phyloP scores from a whole-genome alignment of 2,888 invertebrate genomes.

The Polylopha cassiicola region DNA sequence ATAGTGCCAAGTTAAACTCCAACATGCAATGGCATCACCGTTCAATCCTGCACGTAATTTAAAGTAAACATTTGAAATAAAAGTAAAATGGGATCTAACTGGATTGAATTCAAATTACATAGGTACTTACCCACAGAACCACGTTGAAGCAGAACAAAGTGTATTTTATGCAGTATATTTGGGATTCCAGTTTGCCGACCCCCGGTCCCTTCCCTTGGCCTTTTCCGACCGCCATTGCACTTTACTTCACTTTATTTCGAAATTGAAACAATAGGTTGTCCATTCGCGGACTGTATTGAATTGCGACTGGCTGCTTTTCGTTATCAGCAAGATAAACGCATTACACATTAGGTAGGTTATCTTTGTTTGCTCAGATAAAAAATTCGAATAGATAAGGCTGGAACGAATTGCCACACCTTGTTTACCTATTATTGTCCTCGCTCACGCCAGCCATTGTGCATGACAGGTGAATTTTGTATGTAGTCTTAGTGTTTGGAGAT shows the following conservation, averaged over 20 bases:
- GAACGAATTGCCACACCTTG: conserved; percentile 67
- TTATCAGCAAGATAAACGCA: conserved; percentile 57
- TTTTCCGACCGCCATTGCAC: conserved; percentile 76
- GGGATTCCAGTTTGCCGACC: conserved; percentile 81
- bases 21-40: conserved; percentile 6
- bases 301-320: conserved; percentile 44
- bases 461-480: conserved; percentile 14
- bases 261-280: conserved; percentile 35
- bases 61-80: conserved; percentile 29
- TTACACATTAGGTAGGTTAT: conserved; percentile 62
- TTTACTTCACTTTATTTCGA: conserved; percentile 31
- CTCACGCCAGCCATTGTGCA: conserved; percentile 13
- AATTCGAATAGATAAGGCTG: conserved; percentile 51
- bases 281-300: conserved; percentile 45
- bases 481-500: conserved; percentile 6
- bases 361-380: conserved; percentile 69
- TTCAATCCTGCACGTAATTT: conserved; percentile 30
- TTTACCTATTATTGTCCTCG: conserved; percentile 27
- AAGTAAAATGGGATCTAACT: conserved; percentile 4
- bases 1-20: conserved; percentile 7
- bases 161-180: conserved; percentile 88
- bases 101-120: conserved; percentile 1
- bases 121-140: conserved; percentile 86
- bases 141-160: conserved; percentile 89
- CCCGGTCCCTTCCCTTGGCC: conserved; percentile 70